Evolutionary conservation across 2,888 invertebrate species (phyloP), one percentile per base, ranked within the genome.

Genomic region (Euzophera pinguis): DNA sequence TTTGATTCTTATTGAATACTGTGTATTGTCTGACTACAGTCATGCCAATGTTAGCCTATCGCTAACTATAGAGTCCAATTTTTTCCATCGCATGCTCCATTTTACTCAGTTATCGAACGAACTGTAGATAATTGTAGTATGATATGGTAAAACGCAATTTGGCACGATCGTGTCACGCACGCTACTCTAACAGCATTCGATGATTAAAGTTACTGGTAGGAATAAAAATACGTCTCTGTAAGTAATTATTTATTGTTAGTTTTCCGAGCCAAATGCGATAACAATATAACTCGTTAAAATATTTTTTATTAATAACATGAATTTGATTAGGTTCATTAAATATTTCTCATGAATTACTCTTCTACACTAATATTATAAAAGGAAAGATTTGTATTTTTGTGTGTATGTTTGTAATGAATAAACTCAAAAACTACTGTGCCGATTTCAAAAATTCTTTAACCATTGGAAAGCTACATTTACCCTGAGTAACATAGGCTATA

Each of bases 81-180:
- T 32, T 45, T 45, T 32, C 10, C 32, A 45, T 53, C 47, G 50
- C 38, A 51, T 41, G 55, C 53, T 38, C 29, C 50, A 12, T 50
- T 41, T 41, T 39, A 50, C 14, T 50, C 29, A 50, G 29, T 50
- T 39, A 50, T 50, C 29, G 38, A 39, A 50, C 41, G 27, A 32
- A 32, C 39, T 22, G 50, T 38, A 50, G 38, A 50, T 50, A 41
- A 38, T 38, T 50, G 32, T 50, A 6, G 29, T 41, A 39, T 41
- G 50, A 38, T 50, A 32, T 14, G 41, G 29, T n/a, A 50, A 29
- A 41, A 35, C 29, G 27, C 39, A 22, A 39, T 38, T 32, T 32
- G 39, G 39, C 39, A 50, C 38, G 39, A 32, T 14, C 16, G 50
- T 16, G 50, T 41, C 38, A 32, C 38, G 41, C 50, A 29, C n/a